Evolutionary conservation across 2,888 invertebrate genomes (phyloP), one percentile per base, ranked within the genome.

Genomic region (Pristionchus exspectatus): DNA sequence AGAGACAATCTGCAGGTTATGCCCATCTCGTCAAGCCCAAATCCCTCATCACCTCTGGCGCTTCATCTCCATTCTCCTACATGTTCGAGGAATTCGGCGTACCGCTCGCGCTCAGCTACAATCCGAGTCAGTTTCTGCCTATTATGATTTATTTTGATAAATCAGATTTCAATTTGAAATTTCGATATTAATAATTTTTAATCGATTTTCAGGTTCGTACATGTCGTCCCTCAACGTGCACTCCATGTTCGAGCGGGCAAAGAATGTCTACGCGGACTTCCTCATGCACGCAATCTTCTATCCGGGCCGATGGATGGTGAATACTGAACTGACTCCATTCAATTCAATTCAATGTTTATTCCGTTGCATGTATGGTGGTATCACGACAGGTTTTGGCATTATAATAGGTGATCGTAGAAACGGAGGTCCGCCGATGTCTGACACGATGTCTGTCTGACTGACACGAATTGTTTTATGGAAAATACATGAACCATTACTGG

Each of bases 11-110:
- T 59, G 18, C 27, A 87, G 87, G n/a, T 2, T 69, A 50, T 21
- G 16, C 66, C 27, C 87, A 87, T 21, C 38, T 87, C n/a, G 30
- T 87, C 44, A 87, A 87, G 50, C 87, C 87, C 3, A 87, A 87
- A 69, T 63, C 87, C 0, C 54, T 87, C 44, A 87, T 87, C 50
- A 69, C 66, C 10, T 69, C 87, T 0, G 24, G 24, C 3, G 69
- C n/a, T 18, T 69, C 87, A 2, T 38, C 87, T 2, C 63, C 69
- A 3, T 87, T 87, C 87, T 44, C 66, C 21, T n/a, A n/a, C 27
- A 63, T 69, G 63, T 69, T 54, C 50, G 44, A 66, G 50, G 63
- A 69, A 33, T 69, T 87, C 12, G 87, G 87, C 44, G 27, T 87
- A 4, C 87, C 87, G 12, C 2, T 24, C 27, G 24, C 87, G 44